Conservation (phyloP, 2,113 vertebrate species). For the Piaya cayana region DNA sequence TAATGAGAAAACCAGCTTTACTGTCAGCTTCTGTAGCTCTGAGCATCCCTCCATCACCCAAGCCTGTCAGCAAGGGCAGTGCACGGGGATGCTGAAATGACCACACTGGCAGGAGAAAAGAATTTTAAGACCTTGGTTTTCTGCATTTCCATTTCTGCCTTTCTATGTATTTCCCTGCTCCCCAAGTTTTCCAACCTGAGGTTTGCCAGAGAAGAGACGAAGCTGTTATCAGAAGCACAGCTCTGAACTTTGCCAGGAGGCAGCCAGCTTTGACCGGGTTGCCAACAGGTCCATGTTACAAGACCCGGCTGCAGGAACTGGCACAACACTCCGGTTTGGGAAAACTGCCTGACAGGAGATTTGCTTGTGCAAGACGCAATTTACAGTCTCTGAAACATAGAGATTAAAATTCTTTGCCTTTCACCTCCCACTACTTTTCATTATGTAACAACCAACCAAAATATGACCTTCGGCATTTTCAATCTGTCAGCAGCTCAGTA, state of each 20-base stretch:
- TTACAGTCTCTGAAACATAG: neutral
- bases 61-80: neutral
- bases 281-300: constrained; percentile 14
- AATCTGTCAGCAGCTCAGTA: neutral
- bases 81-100: neutral
- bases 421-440: neutral
- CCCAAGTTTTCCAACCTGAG: neutral
- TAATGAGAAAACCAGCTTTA: neutral
- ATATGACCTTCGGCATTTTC: neutral
- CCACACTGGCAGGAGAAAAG: fast-evolving
- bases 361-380: constrained; percentile 8
- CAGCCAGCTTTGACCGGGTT: neutral
- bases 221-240: neutral
- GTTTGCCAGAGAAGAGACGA: neutral
- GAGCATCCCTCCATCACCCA: neutral
- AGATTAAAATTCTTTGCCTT: constrained; percentile 49
- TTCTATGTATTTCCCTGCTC: neutral
- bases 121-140: neutral
- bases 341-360: neutral
- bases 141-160: neutral
- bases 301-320: constrained; percentile 1
- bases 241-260: neutral
- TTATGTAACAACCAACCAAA: constrained; percentile 24
- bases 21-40: neutral
- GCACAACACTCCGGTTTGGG: neutral